Evolutionary conservation across 2,888 invertebrate genomes (phyloP), one percentile per base, ranked within the genome.

Genomic region (Hypercompe scribonia): DNA sequence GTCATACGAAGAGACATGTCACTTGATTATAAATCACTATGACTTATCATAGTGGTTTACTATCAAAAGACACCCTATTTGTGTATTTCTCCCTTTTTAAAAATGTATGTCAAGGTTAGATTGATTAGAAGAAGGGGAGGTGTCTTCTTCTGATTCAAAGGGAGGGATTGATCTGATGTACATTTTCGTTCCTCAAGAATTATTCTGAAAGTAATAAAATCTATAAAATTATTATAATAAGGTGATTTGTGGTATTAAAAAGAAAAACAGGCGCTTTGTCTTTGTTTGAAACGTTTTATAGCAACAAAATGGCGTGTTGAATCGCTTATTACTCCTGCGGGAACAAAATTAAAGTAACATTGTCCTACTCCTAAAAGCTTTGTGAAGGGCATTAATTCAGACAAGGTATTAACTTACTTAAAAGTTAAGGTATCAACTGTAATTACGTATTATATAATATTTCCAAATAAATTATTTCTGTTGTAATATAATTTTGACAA

Each of bases 261-360:
- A 31, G 5, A 28, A n/a, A n/a, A n/a, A n/a, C n/a, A n/a, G n/a
- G n/a, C n/a, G n/a, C n/a, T 54, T 65, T 24, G 54, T 33, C 68
- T 77, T 68, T 71, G 70, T 77, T 76, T 54, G 13, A 67, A 70
- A 68, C 72, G 66, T 78, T 78, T 69, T 54, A 77, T 69, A 69
- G 70, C 50, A 71, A 61, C 67, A 65, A 54, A 66, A 74, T 71
- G 70, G 67, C 71, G 71, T 42, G 71, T 76, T 69, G 73, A 46
- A 74, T 79, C 72, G 68, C 78, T 78, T 83, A 85, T 78, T 80
- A 75, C 79, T 76, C 80, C 80, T 70, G 75, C 58, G 80, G 81
- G 85, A 86, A 82, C 83, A 80, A 86, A 86, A 87, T 88, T 86
- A 84, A 83, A 85, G 81, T 82, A 84, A 84, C 84, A 79, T 79